Conservation (phyloP, 2,113 vertebrate genomes). For the Halcyon senegalensis region DNA sequence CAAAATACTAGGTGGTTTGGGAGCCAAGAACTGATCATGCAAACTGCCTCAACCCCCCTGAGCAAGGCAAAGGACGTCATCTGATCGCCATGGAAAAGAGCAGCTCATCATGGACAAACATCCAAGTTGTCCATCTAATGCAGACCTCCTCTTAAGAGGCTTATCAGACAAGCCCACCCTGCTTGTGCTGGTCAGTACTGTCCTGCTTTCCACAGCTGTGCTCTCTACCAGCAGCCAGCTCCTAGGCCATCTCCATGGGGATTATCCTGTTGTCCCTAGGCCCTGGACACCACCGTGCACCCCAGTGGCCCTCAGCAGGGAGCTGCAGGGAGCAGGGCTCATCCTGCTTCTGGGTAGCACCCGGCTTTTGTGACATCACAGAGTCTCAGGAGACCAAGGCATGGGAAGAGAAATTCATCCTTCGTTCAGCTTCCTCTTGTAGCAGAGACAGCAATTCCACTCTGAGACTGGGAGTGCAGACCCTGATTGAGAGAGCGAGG, state of each 20-base stretch:
- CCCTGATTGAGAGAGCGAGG: accelerated
- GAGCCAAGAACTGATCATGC: not conserved
- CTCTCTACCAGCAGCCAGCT: not conserved
- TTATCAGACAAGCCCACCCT: not conserved
- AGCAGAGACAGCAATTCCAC: not conserved
- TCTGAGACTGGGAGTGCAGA: not conserved
- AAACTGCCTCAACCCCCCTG: not conserved
- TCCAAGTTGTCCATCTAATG: accelerated
- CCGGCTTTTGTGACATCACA: not conserved
- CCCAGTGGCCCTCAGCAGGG: not conserved
- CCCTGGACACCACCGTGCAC: accelerated
- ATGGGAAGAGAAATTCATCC: not conserved
- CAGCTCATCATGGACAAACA: accelerated
- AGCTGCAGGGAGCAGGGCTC: not conserved
- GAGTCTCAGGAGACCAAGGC: not conserved
- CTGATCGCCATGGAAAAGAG: not conserved
- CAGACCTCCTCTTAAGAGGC: not conserved
- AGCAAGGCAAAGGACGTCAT: not conserved
- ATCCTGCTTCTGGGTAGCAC: not conserved
- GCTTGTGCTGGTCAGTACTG: not conserved
- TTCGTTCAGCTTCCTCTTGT: not conserved
- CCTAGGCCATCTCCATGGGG: not conserved
- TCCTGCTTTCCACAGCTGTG: not conserved
- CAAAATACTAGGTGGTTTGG: not conserved
- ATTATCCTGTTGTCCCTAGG: not conserved